phyloP scores from a whole-genome alignment of 2,888 invertebrate genomes.

The Steinernema hermaphroditum region DNA sequence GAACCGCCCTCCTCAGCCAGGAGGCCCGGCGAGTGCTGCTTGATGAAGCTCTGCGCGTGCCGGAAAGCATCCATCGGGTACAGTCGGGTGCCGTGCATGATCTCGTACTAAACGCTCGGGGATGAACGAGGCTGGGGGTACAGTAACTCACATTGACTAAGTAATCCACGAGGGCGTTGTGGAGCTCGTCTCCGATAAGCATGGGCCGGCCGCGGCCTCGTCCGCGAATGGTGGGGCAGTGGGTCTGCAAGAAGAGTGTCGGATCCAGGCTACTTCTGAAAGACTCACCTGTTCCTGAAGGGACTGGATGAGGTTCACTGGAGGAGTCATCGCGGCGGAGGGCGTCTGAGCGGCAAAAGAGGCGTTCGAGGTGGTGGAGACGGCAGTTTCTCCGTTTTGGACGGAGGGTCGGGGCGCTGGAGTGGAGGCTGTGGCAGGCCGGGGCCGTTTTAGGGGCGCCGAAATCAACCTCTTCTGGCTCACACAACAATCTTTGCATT shows the following conservation, averaged over 20 bases:
- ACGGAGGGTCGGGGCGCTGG: background rate
- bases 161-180: slow-evolving; percentile 16
- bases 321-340: background rate
- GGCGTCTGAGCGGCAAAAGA: background rate
- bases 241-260: background rate
- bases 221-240: slow-evolving; percentile 5
- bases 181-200: slow-evolving; percentile 10
- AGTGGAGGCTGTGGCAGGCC: background rate
- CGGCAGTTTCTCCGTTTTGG: background rate
- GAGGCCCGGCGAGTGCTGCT: slow-evolving; percentile 8
- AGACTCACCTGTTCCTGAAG: background rate
- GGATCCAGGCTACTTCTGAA: background rate
- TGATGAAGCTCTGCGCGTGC: background rate
- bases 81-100: background rate
- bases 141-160: background rate
- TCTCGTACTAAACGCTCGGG: background rate
- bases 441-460: background rate
- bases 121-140: background rate
- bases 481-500: background rate
- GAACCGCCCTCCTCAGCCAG: background rate
- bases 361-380: background rate
- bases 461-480: background rate
- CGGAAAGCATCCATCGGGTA: slow-evolving; percentile 9
- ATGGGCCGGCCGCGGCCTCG: slow-evolving; percentile 15
- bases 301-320: background rate